These are phyloP conservation scores for Cryptophagus acutangulus DNA, from an alignment of 2,888 invertebrate genomes.

Conservation along the genomic window DNA sequence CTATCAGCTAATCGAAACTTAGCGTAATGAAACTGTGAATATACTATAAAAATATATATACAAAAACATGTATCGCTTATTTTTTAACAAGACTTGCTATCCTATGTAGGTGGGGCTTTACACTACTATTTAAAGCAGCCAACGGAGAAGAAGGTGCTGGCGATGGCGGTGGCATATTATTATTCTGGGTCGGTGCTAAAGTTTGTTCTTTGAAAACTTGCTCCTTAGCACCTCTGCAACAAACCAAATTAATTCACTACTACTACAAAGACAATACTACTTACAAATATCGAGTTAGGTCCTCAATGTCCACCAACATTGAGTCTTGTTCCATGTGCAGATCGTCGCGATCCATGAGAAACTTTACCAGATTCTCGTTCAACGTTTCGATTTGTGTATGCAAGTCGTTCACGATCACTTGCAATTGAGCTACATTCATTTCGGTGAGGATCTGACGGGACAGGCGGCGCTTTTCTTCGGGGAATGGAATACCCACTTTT, in stretches of 20 bases:
- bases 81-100: conserved; percentile 50
- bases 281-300: conserved; percentile 85
- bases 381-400: conserved; percentile 90
- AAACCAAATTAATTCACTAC: conserved; percentile 8
- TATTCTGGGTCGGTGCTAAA: conserved; percentile 37
- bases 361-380: conserved; percentile 84
- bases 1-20: too few relatives aligned
- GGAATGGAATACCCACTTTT: conserved; percentile 79
- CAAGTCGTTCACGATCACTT: conserved; percentile 91
- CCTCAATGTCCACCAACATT: conserved; percentile 95
- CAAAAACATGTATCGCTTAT: conserved; percentile 35
- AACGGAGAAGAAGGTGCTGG: conserved; percentile 44
- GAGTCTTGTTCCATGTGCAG: conserved; percentile 97
- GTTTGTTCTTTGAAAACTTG: conserved; percentile 49
- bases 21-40: too few relatives aligned
- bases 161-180: conserved; percentile 42
- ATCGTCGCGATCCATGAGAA: conserved; percentile 89
- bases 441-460: conserved; percentile 82
- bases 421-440: conserved; percentile 89
- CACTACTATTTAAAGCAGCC: conserved; percentile 43
- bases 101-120: conserved; percentile 48
- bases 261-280: conserved; percentile 38
- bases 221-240: conserved; percentile 51
- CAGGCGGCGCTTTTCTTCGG: conserved; percentile 75
- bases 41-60: too few relatives aligned